Evolutionary conservation across 35 echinoderm and acorn worm genomes (phyloP), one percentile per base, ranked within the genome.

Genomic region (Holothuria glaberrima): DNA sequence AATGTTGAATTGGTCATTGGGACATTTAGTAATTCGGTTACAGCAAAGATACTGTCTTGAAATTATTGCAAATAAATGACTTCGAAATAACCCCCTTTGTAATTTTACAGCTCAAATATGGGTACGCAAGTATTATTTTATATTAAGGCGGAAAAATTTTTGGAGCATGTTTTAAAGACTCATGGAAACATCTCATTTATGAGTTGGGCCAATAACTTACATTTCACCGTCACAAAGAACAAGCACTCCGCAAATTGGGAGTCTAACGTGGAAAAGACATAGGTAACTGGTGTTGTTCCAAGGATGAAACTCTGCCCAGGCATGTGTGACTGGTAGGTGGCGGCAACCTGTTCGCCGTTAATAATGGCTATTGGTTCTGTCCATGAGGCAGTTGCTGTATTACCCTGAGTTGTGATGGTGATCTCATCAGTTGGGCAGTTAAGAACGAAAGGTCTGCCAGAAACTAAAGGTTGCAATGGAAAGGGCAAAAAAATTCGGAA

Each of bases 231-330:
- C 9, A 58, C 78, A 82, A 82, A 82, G 50, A 82, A 82, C 48
- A 82, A 17, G 48, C 78, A 82, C 48, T 82, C 78, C 30, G 48
- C 57, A 61, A 59, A 83, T 26, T 83, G 48, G 27, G 31, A 57
- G 50, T 59, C 56, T 19, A 29, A 48, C 30, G 46, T 19, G 4
- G 48, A 22, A 33, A 59, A 83, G 79, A 83, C 48, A 48, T 83
- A 83, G n/a, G 79, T 83, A 3, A 83, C 79, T 10, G 79, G 48
- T 59, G 79, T 83, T 61, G 30, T 26, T 33, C 79, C 79, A 57
- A 48, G 24, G 27, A 58, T 32, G 52, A 83, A 83, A 54, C 9
- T 30, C 20, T 83, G 41, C 19, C 79, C 79, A 59, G 79, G 79
- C 3, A 0, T 30, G 33, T 83, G 79, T 13, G 79, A 83, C n/a